Base-by-base conservation (phyloP, 2,113 vertebrate genomes). In the Antechinus stuartii region DNA sequence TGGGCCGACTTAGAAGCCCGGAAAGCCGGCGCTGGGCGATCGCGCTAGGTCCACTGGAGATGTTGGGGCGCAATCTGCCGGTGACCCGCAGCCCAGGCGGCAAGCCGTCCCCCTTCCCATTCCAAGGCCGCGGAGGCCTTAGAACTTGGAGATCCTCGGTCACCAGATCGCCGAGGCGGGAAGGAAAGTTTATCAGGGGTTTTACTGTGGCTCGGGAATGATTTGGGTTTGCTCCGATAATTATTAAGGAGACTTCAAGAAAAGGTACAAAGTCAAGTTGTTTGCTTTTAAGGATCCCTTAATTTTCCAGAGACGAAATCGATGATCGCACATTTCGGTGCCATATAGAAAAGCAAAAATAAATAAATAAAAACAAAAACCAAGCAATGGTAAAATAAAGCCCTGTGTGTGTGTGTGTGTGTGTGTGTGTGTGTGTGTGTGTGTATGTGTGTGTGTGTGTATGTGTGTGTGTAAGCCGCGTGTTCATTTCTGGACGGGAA, bases 201-300 rank as follows among this genome's bases (percentile, higher is more conserved):
- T 56, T 96, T 46, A 96, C 95, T 91, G 3, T 2, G 1, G 12
- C 16, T 56, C 92, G 52, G 93, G 14, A 47, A 56, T 25, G 89
- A 49, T 93, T 92, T 89, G 90, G 91, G 30, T 95, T 92, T 92
- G 97, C 93, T 96, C 96, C 46, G 68, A 22, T 76, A 76, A 76
- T 76, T 76, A 35, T 76, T 93, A 90, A 92, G 53, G 92, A 89
- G 52, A 84, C 91, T 68, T 91, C 91, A n/a, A n/a, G 16, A 2
- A 76, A 76, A 76, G 35, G 30, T 61, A 26, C 91, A 2, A 10
- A 91, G 25, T 90, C 89, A 0, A 56, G 92, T 95, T 94, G 27
- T 95, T 97, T 93, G 90, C 94, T 93, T 94, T 91, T 84, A 55
- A 56, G 95, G 95, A 93, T 93, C 90, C 93, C 95, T 89, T 57